Percentiles rank a stretch among this genome's conserved stretches.
Conservation (phyloP, 2,113 vertebrate genomes). For the Phalacrocorax pelagicus region DNA sequence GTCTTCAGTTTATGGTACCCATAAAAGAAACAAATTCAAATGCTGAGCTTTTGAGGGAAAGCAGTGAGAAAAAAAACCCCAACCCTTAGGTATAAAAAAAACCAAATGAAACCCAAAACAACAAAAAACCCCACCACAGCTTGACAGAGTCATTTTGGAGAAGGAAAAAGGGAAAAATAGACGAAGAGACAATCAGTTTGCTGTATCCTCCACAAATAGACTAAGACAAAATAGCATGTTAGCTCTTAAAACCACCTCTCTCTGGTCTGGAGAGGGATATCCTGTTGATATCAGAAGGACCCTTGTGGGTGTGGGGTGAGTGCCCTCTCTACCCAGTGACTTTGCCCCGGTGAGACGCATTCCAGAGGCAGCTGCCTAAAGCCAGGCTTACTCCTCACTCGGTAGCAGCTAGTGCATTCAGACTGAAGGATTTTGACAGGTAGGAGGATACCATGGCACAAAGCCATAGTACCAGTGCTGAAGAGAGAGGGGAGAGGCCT, state of each 20-base stretch:
- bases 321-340: background rate
- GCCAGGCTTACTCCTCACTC: background rate
- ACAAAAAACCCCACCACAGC: background rate
- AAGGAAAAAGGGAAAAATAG: background rate
- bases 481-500: slow-evolving; percentile 1
- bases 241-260: background rate
- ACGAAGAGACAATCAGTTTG: background rate
- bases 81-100: background rate
- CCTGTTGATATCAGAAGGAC: background rate
- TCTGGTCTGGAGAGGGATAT: background rate
- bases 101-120: background rate
- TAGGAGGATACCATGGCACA: slow-evolving; percentile 61
- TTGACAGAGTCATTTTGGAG: background rate
- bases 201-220: background rate
- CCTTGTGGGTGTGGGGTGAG: background rate
- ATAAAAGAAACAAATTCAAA: slow-evolving; percentile 21
- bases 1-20: background rate
- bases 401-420: slow-evolving; percentile 11
- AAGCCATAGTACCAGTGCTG: slow-evolving; percentile 40
- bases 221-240: background rate
- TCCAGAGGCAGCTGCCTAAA: background rate
- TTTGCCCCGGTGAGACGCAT: background rate
- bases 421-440: slow-evolving; percentile 48
- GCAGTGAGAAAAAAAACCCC: background rate
- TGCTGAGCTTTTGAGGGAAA: background rate